These are phyloP conservation scores for Teleopsis dalmanni DNA, from an alignment of 1,140 invertebrate genomes.

Conservation along the genomic window DNA sequence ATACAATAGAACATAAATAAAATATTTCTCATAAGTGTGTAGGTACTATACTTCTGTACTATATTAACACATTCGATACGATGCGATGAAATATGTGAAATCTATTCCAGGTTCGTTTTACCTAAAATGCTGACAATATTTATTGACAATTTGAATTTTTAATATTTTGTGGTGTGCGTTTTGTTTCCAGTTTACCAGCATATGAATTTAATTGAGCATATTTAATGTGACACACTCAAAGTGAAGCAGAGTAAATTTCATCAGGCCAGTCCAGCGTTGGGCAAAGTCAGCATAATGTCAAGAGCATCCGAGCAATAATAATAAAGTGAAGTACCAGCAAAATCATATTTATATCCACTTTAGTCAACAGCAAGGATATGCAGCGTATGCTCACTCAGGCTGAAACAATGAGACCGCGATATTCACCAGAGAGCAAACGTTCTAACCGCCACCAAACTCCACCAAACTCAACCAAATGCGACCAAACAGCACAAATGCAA, in stretches of 20 bases:
- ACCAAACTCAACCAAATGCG: slow-evolving; percentile 21
- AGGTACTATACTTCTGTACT: no score
- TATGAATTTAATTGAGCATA: slow-evolving; percentile 16
- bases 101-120: no score
- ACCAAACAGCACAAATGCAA: slow-evolving; percentile 8
- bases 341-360: slow-evolving; percentile 28
- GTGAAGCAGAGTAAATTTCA: not conserved
- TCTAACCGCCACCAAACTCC: slow-evolving; percentile 20
- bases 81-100: no score
- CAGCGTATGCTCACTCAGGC: slow-evolving; percentile 40
- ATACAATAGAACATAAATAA: no score
- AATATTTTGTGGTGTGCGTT: no score
- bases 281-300: slow-evolving; percentile 16
- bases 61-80: no score
- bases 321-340: slow-evolving; percentile 6
- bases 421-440: slow-evolving; percentile 27
- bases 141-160: no score
- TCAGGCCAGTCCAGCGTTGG: slow-evolving; percentile 11
- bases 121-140: no score
- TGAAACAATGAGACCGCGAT: slow-evolving; percentile 41
- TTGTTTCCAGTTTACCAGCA: slow-evolving; percentile 7
- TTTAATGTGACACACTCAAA: slow-evolving; percentile 11
- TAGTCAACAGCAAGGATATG: slow-evolving; percentile 22
- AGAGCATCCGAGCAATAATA: slow-evolving; percentile 9
- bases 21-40: no score